phyloP scores from a whole-genome alignment of 2,113 vertebrate species.

The Puffinus mauretanicus region DNA sequence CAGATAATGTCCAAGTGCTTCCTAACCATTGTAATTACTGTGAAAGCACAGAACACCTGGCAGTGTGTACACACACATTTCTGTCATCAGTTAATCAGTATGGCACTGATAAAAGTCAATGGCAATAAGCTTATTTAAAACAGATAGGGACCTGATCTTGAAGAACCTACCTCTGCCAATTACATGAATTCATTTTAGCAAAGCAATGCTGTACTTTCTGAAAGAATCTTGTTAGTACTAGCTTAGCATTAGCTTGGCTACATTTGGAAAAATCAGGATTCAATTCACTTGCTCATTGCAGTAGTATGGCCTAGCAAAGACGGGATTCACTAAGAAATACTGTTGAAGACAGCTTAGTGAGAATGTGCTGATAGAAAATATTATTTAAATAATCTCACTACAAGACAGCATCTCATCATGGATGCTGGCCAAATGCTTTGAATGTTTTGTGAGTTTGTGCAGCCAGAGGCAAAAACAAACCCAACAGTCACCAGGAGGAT shows the following conservation, averaged over 20 bases:
- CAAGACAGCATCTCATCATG: constrained; percentile 16
- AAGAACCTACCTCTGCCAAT: background rate
- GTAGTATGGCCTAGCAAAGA: background rate
- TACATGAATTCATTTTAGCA: background rate
- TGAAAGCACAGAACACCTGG: background rate
- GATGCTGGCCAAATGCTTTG: constrained; percentile 47
- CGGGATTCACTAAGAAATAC: background rate
- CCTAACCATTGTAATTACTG: background rate
- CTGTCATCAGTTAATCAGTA: background rate
- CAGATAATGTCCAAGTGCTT: background rate
- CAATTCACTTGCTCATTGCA: background rate
- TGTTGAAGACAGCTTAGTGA: background rate
- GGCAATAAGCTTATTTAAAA: background rate
- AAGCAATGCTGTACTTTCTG: background rate
- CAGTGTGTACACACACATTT: background rate
- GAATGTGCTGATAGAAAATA: background rate
- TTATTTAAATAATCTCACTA: constrained; percentile 30
- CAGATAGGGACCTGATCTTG: background rate
- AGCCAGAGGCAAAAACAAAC: constrained; percentile 67
- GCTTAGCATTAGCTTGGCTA: background rate
- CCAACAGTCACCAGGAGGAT: constrained; percentile 21
- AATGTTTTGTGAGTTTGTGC: constrained; percentile 42
- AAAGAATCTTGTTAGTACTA: background rate
- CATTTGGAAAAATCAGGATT: background rate
- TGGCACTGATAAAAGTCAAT: background rate